Percentiles rank a stretch among this genome's conserved stretches.
phyloP scores from a whole-genome alignment of 2,888 invertebrate genomes.

The Endotricha flammealis region DNA sequence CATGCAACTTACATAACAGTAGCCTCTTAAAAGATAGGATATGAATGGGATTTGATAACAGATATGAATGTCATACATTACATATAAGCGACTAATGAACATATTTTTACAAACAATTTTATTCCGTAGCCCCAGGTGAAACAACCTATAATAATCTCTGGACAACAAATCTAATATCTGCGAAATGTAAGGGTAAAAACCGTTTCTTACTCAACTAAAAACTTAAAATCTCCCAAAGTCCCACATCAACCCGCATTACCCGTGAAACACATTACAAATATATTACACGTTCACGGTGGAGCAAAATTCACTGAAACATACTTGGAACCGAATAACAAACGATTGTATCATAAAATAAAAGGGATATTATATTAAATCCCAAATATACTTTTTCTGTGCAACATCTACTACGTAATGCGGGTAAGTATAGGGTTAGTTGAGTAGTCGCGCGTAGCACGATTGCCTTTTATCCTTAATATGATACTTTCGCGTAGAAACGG shows the following conservation, averaged over 20 bases:
- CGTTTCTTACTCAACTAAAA: no score
- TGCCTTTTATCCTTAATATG: constrained; percentile 13
- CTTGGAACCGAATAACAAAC: constrained; percentile 17
- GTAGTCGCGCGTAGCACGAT: constrained; percentile 7
- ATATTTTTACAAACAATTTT: no score
- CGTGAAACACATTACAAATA: constrained; percentile 1
- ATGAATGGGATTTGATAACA: no score
- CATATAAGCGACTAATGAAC: no score
- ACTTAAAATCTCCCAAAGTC: no score
- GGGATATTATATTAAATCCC: constrained; percentile 25
- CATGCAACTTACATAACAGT: no score
- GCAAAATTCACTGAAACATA: constrained; percentile 12
- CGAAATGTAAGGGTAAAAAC: no score
- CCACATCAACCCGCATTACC: neutral
- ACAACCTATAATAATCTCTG: no score
- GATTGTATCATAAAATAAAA: constrained; percentile 19
- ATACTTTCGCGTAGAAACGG: constrained; percentile 16
- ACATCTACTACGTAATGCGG: neutral
- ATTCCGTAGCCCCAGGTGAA: no score
- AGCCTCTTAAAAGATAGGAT: no score
- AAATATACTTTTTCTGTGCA: constrained; percentile 12
- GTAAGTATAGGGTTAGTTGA: neutral
- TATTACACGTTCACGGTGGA: constrained; percentile 6
- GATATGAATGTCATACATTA: no score
- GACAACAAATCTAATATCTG: no score